Base-by-base conservation (phyloP, 2,888 invertebrate genomes). In the Lasiommata megera region DNA sequence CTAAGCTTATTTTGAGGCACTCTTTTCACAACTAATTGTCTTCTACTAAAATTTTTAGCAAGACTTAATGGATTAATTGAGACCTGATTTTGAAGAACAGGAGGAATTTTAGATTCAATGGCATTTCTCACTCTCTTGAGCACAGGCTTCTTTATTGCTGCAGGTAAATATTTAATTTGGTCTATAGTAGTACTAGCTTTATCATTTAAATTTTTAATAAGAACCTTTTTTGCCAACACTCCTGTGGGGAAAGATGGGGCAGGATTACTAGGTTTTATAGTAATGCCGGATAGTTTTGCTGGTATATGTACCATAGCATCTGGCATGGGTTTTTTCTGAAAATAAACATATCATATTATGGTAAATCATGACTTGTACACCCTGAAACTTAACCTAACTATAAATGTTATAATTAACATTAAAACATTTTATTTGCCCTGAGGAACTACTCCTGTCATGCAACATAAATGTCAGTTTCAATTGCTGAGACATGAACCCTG, bases 221-320 rank as follows among this genome's bases (percentile, higher is more conserved):
- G n/a, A 3, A 47, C 38, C 23, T 40, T 46, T 37, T 60, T 60
- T 11, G 7, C 14, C 28, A 28, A 18, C 16, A 9, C 16, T 46
- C 18, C 29, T 55, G 23, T 40, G 17, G 1, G 29, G 9, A 14
- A 6, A 34, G 40, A 6, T 28, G 17, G 12, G 11, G 12, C 67
- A 18, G 60, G 40, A 61, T 72, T 77, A 1, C 74, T 58, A 38
- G 79, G 77, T 62, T 77, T 81, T 56, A 85, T 82, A 36, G 80
- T 80, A 3, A 84, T 62, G 41, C 74, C 82, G 53, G 73, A 74
- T 12, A 81, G 61, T 51, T 76, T 79, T 17, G 65, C 71, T 14
- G 88, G 89, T 61, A 90, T 86, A 58, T 81, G 81, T 14, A 88
- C 88, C 88, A 88, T 89, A n/a, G 82, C 82, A 75, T 88, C 84